These are phyloP conservation scores for Pammene aurita DNA, from an alignment of 2,888 invertebrate species.

Conservation along the genomic window DNA sequence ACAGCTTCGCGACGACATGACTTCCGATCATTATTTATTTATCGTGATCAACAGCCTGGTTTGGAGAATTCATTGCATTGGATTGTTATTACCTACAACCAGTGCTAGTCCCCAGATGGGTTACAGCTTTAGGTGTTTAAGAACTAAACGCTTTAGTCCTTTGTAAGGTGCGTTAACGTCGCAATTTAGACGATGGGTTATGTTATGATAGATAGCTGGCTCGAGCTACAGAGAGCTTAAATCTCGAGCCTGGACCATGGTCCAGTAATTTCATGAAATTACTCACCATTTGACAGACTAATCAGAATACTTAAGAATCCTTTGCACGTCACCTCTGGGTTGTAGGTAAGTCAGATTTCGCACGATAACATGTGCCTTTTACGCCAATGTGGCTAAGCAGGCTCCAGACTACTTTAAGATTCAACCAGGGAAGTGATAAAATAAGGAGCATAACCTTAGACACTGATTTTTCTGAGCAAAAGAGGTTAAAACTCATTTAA, in stretches of 20 bases:
- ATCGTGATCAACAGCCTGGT: conserved; percentile 8
- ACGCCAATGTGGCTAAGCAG: no score
- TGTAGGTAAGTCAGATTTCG: no score
- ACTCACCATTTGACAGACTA: no score
- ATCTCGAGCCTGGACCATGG: no score
- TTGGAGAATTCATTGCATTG: neutral
- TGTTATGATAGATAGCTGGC: neutral
- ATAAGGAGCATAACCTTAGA: neutral
- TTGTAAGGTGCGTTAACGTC: neutral
- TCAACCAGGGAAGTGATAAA: neutral
- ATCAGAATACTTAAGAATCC: no score
- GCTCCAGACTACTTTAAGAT: neutral
- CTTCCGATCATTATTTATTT: conserved; percentile 22
- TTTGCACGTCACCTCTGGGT: no score
- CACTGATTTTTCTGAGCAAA: neutral
- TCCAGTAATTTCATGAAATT: no score
- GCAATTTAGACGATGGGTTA: neutral
- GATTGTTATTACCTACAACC: neutral
- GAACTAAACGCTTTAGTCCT: no score
- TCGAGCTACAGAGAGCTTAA: no score
- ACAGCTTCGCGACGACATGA: conserved; percentile 1
- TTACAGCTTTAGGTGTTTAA: no score
- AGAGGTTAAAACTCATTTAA: neutral
- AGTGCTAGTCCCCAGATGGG: no score
- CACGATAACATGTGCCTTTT: no score